A percentile compares a stretch with the other conserved stretches of the same genome.
Conservation (phyloP, 2,113 vertebrate species). For the Microcebus tavaratra region DNA sequence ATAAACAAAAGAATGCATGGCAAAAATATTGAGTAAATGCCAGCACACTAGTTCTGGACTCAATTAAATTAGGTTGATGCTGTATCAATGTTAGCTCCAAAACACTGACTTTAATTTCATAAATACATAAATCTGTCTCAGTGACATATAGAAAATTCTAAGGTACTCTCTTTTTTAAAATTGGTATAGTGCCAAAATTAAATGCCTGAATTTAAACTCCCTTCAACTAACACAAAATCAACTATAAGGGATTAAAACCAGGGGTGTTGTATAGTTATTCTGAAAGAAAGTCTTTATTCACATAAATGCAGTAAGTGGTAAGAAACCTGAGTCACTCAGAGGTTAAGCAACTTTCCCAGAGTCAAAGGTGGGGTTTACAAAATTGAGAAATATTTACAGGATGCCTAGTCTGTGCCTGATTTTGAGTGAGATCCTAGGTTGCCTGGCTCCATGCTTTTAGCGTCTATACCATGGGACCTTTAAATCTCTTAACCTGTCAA, state of each 20-base stretch:
- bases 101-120: slow-evolving; percentile 49
- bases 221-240: neutral
- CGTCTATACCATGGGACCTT: neutral
- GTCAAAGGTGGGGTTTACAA: neutral
- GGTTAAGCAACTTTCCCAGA: neutral
- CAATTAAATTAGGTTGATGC: slow-evolving; percentile 54
- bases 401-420: neutral
- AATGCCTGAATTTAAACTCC: neutral
- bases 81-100: slow-evolving; percentile 13
- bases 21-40: slow-evolving; percentile 46
- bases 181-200: neutral
- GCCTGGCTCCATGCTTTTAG: neutral
- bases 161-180: neutral
- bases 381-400: neutral
- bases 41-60: neutral
- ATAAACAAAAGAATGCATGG: neutral
- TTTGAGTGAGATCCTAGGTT: neutral
- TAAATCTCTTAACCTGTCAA: neutral
- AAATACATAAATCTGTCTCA: slow-evolving; percentile 43
- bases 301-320: neutral
- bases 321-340: neutral
- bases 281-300: neutral
- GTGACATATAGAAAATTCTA: neutral
- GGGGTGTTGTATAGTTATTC: neutral
- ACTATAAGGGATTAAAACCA: neutral